Conservation (phyloP, 2,797 vertebrate species). For the Otus scops region DNA sequence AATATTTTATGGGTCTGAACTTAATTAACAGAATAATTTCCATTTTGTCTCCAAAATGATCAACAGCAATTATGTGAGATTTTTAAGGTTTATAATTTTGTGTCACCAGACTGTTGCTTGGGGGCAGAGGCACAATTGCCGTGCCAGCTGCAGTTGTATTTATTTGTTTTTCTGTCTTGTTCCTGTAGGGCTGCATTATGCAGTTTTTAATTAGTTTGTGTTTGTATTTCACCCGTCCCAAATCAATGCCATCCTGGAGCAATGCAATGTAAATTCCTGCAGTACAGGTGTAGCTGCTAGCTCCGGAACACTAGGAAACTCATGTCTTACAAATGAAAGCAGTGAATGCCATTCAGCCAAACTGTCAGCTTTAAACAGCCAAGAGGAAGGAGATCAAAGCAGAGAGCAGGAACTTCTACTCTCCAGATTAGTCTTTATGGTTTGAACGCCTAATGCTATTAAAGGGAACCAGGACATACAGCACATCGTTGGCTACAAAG, state of each 20-base stretch:
- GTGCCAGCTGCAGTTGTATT: slow-evolving; percentile 78
- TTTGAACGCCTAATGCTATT: slow-evolving; percentile 76
- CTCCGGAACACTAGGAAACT: slow-evolving; percentile 74
- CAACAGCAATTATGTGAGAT: slow-evolving; percentile 54
- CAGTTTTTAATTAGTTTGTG: slow-evolving; percentile 83
- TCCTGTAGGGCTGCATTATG: slow-evolving; percentile 81
- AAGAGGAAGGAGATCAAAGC: slow-evolving; percentile 82
- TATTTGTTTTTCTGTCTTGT: slow-evolving; percentile 76
- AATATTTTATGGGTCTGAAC: slow-evolving; percentile 67
- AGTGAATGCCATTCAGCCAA: slow-evolving; percentile 76
- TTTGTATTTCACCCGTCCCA: slow-evolving; percentile 78
- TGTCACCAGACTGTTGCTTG: slow-evolving; percentile 73
- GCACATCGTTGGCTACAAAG: slow-evolving; percentile 69
- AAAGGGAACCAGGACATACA: slow-evolving; percentile 74
- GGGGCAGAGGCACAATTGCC: slow-evolving; percentile 71
- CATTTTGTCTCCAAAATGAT: slow-evolving; percentile 63
- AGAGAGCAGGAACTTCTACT: slow-evolving; percentile 75
- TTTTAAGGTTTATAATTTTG: slow-evolving; percentile 74
- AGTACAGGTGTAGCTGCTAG: slow-evolving; percentile 84
- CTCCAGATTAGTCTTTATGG: slow-evolving; percentile 76
- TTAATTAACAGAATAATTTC: slow-evolving; percentile 77
- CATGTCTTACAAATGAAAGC: slow-evolving; percentile 82
- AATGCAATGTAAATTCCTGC: slow-evolving; percentile 79
- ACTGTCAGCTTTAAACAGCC: slow-evolving; percentile 80
- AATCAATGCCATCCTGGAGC: slow-evolving; percentile 81